Percentiles rank a stretch among this genome's conserved stretches.
These are phyloP conservation scores for Plectropomus leopardus DNA, from an alignment of 2,113 vertebrate genomes.

Conservation along the genomic window DNA sequence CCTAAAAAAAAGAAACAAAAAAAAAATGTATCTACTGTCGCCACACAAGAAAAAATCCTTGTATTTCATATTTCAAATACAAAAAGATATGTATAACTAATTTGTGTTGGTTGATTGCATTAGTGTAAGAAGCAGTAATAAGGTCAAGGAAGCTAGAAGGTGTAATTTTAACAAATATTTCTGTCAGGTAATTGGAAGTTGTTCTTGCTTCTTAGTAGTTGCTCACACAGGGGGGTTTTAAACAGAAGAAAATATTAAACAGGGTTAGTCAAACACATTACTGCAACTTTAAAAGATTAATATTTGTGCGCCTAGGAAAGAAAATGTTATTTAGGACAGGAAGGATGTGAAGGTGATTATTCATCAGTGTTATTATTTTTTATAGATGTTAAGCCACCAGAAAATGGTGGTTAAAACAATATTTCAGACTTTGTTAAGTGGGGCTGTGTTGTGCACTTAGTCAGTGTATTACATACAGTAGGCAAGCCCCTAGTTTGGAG, in stretches of 20 bases:
- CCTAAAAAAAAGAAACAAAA: too few relatives aligned
- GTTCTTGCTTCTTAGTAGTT: not conserved
- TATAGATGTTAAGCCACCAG: not conserved
- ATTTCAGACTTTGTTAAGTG: too few relatives aligned
- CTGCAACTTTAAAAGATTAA: not conserved
- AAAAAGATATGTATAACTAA: not conserved
- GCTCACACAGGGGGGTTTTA: not conserved
- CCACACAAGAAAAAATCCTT: not conserved
- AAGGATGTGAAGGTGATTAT: not conserved
- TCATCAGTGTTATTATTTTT: not conserved
- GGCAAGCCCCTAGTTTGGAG: too few relatives aligned
- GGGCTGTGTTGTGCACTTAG: too few relatives aligned
- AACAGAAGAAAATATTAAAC: not conserved
- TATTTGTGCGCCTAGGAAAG: not conserved
- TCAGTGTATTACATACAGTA: too few relatives aligned
- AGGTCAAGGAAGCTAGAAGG: not conserved
- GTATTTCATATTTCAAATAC: conserved; percentile 7
- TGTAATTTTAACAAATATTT: conserved; percentile 7
- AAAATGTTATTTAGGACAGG: not conserved
- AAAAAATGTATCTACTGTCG: not conserved
- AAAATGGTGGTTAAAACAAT: not conserved
- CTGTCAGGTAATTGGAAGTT: conserved; percentile 5
- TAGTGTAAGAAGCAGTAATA: not conserved
- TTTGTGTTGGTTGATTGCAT: not conserved
- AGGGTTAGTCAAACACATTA: not conserved